Evolutionary conservation across 2,888 invertebrate genomes (phyloP), one percentile per base, ranked within the genome.

Genomic region (Zeuzera pyrina): DNA sequence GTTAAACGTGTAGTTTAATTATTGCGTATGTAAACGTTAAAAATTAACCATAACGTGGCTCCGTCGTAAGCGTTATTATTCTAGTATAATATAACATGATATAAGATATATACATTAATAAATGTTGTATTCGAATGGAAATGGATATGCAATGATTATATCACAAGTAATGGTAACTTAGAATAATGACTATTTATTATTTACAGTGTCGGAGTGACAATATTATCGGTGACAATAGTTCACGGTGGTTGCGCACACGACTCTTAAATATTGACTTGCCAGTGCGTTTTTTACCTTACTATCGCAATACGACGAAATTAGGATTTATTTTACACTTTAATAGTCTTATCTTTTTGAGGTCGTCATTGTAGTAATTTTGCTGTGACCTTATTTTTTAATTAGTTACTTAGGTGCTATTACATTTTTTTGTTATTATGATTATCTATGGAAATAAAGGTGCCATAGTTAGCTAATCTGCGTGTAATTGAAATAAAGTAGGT

Each of bases 321-420:
- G 45, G 49, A 47, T 53, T 57, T 53, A 55, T 60, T 54, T 57
- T 53, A 53, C 57, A 54, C 54, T 57, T 49, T 60, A 59, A 49
- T 49, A 48, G 52, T 55, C 53, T 59, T 57, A 57, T 55, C 47
- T 42, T 34, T 53, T 38, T 50, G 56, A 54, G 51, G 57, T 57
- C 57, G 47, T 38, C 38, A 25, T 25, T 25, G 25, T 34, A 42
- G 45, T 49, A 46, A 54, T 55, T 52, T 44, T 52, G 49, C 47
- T 38, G 25, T 53, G 63, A 51, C 67, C 62, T 69, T 49, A 56
- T 57, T 25, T 25, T 64, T 62, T 65, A 49, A 47, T 43, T 47
- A n/a, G n/a, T n/a, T n/a, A n/a, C n/a, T n/a, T n/a, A n/a, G n/a
- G n/a, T n/a, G 35, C 30, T 30, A 25, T 22, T 34, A 34, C 49